A percentile compares a stretch with the other conserved stretches of the same genome.
Conservation (phyloP, 2,888 invertebrate species). For the Emmelina monodactyla region DNA sequence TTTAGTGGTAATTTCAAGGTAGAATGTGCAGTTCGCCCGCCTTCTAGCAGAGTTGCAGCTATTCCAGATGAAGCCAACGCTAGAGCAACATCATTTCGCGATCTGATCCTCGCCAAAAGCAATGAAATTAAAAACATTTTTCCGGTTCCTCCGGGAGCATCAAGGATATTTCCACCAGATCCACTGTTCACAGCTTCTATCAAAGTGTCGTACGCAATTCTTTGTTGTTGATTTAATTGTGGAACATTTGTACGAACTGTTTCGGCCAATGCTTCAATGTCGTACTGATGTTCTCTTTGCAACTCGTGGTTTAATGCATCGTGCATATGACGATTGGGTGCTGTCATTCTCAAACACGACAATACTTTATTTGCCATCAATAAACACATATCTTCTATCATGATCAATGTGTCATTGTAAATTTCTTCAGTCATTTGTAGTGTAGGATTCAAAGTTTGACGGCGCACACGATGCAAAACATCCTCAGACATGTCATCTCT, state of each 20-base stretch:
- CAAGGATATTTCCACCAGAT: constrained; percentile 12
- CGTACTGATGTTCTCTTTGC: constrained; percentile 16
- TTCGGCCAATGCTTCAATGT: constrained; percentile 17
- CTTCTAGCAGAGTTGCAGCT: constrained; percentile 16
- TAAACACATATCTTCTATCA: too few relatives aligned
- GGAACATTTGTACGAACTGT: constrained; percentile 16
- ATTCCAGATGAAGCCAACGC: constrained; percentile 16
- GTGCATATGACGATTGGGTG: constrained; percentile 18
- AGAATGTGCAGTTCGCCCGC: constrained; percentile 17
- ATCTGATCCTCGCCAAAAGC: constrained; percentile 12
- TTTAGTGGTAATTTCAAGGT: constrained; percentile 18
- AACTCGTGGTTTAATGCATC: constrained; percentile 15
- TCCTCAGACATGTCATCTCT: too few relatives aligned
- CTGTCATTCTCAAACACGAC: constrained; percentile 9
- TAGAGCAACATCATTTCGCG: constrained; percentile 11
- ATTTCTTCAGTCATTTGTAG: neutral
- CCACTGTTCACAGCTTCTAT: constrained; percentile 12
- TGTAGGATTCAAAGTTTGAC: too few relatives aligned
- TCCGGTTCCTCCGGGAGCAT: constrained; percentile 8
- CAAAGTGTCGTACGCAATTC: constrained; percentile 11
- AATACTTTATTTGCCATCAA: too few relatives aligned
- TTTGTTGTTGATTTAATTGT: constrained; percentile 11
- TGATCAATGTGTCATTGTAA: neutral
- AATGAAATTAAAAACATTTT: constrained; percentile 11
- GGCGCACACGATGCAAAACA: too few relatives aligned